phyloP scores from a whole-genome alignment of 2,797 vertebrate genomes.

The Columba guinea region DNA sequence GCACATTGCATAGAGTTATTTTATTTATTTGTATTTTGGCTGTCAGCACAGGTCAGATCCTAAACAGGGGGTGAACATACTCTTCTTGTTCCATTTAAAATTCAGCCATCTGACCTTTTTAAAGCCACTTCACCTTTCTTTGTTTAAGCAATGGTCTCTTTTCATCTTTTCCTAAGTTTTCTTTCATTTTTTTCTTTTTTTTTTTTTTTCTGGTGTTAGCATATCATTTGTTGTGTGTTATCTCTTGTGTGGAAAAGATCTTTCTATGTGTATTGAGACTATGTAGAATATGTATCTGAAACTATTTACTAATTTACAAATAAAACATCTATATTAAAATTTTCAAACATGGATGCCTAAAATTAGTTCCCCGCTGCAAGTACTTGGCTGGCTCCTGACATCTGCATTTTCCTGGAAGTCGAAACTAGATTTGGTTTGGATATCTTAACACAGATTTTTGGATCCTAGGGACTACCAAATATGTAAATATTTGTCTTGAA shows the following conservation, averaged over 20 bases:
- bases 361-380: not conserved
- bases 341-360: not conserved
- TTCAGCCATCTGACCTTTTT: not conserved
- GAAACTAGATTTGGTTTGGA: not conserved
- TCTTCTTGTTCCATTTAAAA: not conserved
- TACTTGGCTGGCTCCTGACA: not conserved
- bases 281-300: not conserved
- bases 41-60: not conserved
- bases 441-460: not conserved
- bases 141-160: too few relatives aligned
- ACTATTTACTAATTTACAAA: not conserved
- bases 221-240: not conserved
- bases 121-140: not conserved
- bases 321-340: not conserved
- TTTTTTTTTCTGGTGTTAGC: not conserved
- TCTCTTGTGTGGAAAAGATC: not conserved
- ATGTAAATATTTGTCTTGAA: not conserved
- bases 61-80: accelerated
- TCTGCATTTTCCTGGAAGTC: not conserved
- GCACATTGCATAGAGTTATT: not conserved
- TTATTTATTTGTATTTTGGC: not conserved
- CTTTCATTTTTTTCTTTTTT: not conserved
- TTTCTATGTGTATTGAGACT: accelerated
- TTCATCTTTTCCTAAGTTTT: not conserved
- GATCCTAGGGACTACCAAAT: not conserved